Conservation (phyloP, 2,113 vertebrate species). For the Megatriorchis doriae region DNA sequence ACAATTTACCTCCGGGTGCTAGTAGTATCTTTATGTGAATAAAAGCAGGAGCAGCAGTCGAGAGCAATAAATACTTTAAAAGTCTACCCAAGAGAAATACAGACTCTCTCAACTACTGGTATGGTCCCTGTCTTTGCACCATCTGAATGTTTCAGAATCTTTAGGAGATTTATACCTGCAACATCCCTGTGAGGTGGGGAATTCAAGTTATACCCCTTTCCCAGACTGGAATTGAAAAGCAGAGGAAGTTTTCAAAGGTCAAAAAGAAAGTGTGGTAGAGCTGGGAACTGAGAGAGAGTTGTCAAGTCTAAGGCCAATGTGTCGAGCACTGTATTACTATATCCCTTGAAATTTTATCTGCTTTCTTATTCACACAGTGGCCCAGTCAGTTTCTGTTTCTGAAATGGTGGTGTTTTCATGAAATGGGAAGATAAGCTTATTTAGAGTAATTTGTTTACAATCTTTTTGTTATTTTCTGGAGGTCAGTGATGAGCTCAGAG, state of each 20-base stretch:
- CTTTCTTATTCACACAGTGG: background rate
- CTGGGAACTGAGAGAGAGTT: background rate
- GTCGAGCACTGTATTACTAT: fast-evolving
- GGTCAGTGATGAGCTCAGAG: background rate
- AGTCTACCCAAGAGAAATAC: background rate
- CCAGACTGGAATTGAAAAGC: background rate
- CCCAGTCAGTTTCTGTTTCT: background rate
- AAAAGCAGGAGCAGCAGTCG: background rate
- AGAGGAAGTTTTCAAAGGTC: background rate
- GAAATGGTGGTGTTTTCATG: background rate
- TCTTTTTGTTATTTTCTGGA: background rate
- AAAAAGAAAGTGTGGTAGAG: background rate
- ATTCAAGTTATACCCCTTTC: background rate
- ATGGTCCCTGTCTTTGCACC: background rate
- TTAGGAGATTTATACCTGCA: background rate
- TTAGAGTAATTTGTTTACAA: background rate
- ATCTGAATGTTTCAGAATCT: background rate
- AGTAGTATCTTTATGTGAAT: background rate
- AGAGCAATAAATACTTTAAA: background rate
- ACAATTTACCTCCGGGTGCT: background rate
- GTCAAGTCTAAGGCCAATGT: background rate
- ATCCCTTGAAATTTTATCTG: background rate
- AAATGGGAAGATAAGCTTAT: background rate
- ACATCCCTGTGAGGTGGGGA: background rate
- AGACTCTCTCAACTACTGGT: background rate